Evolutionary conservation across 2,113 vertebrate species (phyloP).

Genomic region (Mesocricetus auratus): DNA sequence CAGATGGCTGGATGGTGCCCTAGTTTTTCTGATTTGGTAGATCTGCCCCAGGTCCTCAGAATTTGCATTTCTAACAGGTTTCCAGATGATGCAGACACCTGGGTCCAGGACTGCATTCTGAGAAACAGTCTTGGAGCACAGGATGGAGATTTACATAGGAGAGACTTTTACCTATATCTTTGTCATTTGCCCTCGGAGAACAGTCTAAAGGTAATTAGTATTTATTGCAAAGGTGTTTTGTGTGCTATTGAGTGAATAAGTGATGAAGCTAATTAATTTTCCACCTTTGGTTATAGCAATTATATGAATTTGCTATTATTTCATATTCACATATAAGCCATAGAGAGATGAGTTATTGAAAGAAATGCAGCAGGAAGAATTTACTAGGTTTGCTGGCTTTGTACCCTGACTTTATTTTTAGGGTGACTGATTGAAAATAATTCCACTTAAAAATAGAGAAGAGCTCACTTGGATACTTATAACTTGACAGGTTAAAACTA

Average conservation of each 20-base stretch:
- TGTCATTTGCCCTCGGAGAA: conserved; percentile 32
- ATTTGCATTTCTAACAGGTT: conserved; percentile 38
- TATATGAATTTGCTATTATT: conserved; percentile 48
- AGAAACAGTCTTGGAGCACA: not conserved
- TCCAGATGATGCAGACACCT: not conserved
- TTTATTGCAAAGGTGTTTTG: conserved; percentile 57
- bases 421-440: conserved; percentile 78
- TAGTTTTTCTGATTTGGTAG: not conserved
- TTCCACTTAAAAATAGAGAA: conserved; percentile 80
- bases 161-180: not conserved
- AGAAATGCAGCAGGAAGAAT: conserved; percentile 67
- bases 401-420: conserved; percentile 77
- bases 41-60: not conserved
- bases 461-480: conserved; percentile 80
- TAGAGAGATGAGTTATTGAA: conserved; percentile 50
- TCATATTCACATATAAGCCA: conserved; percentile 10
- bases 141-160: conserved; percentile 21
- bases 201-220: conserved; percentile 42
- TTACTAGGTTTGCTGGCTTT: conserved; percentile 74
- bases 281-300: conserved; percentile 1
- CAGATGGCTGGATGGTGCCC: not conserved
- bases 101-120: not conserved
- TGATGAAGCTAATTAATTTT: conserved; percentile 58
- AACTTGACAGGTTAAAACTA: conserved; percentile 82
- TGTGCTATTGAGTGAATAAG: conserved; percentile 38